phyloP scores from a whole-genome alignment of 1,140 invertebrate genomes.

The Danaus melanippus region DNA sequence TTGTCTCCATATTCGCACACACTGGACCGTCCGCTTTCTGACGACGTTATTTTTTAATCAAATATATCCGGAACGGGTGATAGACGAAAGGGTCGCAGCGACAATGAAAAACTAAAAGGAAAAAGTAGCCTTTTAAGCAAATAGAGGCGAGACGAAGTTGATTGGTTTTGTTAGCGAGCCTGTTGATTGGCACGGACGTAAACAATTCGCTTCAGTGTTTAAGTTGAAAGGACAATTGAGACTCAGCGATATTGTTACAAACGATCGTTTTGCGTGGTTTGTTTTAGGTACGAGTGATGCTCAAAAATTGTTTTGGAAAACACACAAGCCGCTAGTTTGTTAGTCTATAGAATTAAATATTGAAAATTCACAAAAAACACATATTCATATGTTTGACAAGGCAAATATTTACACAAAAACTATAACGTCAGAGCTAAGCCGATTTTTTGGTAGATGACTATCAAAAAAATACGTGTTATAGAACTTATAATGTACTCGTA shows the following conservation, averaged over 20 bases:
- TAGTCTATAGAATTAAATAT: constrained; percentile 26
- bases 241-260: constrained; percentile 37
- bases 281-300: constrained; percentile 38
- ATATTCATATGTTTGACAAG: background rate
- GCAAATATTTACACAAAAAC: too few relatives aligned
- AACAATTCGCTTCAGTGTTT: constrained; percentile 66
- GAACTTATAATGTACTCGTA: too few relatives aligned
- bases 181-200: constrained; percentile 69
- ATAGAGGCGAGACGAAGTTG: constrained; percentile 70
- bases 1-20: constrained; percentile 44
- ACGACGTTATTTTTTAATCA: constrained; percentile 74
- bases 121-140: constrained; percentile 68
- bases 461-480: too few relatives aligned
- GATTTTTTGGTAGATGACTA: too few relatives aligned
- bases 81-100: constrained; percentile 69
- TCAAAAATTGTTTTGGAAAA: constrained; percentile 46
- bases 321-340: constrained; percentile 26
- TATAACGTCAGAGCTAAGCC: too few relatives aligned
- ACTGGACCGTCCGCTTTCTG: constrained; percentile 56
- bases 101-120: constrained; percentile 67
- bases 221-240: constrained; percentile 67
- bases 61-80: constrained; percentile 71
- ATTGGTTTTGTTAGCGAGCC: constrained; percentile 71
- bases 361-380: constrained; percentile 19
- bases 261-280: constrained; percentile 36